phyloP scores from a whole-genome alignment of 2,797 vertebrate species.

The Xenops minutus region DNA sequence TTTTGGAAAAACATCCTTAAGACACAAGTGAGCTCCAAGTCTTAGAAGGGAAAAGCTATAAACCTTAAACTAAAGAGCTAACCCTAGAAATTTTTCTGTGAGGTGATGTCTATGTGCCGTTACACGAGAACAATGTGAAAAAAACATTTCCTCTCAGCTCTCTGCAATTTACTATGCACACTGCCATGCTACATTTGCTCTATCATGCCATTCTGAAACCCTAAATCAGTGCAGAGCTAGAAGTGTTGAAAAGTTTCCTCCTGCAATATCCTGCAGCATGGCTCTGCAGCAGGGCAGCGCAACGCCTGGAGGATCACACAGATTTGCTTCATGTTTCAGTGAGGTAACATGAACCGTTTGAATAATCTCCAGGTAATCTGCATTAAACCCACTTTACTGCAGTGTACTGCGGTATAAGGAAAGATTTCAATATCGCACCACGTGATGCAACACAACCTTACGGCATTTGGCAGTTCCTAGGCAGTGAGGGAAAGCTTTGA shows the following conservation, averaged over 20 bases:
- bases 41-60: background rate
- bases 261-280: background rate
- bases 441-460: background rate
- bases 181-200: background rate
- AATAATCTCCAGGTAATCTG: conserved; percentile 21
- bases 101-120: background rate
- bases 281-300: background rate
- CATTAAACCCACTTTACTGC: conserved; percentile 55
- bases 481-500: background rate
- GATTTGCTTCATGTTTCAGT: background rate
- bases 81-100: background rate
- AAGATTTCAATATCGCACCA: conserved; percentile 17
- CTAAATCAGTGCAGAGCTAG: background rate
- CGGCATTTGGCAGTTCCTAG: background rate
- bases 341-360: background rate
- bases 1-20: background rate
- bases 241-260: conserved; percentile 6
- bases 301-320: background rate
- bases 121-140: background rate
- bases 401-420: conserved; percentile 63
- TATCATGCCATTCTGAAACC: background rate
- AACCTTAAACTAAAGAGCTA: background rate
- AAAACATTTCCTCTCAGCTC: background rate
- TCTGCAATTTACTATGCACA: background rate
- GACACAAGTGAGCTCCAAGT: background rate